Evolutionary conservation across 2,113 vertebrate species (phyloP).

Genomic region (Anhinga rufa): DNA sequence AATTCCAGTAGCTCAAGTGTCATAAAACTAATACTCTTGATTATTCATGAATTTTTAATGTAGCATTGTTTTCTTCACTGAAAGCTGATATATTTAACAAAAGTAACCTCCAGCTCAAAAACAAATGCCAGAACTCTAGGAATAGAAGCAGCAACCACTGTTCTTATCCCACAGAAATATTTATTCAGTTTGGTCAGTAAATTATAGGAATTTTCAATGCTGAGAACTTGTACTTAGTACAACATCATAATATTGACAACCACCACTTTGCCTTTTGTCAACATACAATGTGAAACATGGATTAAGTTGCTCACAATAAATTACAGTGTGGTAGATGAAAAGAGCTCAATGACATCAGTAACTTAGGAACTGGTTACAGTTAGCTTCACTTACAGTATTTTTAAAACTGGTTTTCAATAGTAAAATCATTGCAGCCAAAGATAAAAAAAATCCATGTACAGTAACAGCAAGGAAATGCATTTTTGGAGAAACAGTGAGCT

Average conservation of each 20-base stretch:
- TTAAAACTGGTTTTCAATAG: conserved; percentile 20
- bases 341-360: neutral
- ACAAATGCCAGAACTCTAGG: neutral
- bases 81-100: neutral
- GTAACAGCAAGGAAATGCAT: conserved; percentile 9
- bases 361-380: conserved; percentile 39
- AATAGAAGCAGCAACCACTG: neutral
- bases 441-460: neutral
- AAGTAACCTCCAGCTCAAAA: neutral
- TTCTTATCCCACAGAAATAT: conserved; percentile 51
- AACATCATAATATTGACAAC: conserved; percentile 29
- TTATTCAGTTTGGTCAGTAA: conserved; percentile 69
- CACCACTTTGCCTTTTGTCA: conserved; percentile 55
- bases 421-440: conserved; percentile 47
- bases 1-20: neutral
- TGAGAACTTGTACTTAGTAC: conserved; percentile 50
- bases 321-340: conserved; percentile 4
- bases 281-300: conserved; percentile 41
- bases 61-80: neutral
- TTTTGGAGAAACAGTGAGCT: conserved; percentile 61
- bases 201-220: conserved; percentile 1
- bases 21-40: neutral
- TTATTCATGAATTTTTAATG: neutral
- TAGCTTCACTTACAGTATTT: conserved; percentile 40
- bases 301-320: conserved; percentile 66